Percentiles rank a stretch among this genome's conserved stretches.
phyloP scores from a whole-genome alignment of 2,888 invertebrate genomes.

The Cosmia trapezina region DNA sequence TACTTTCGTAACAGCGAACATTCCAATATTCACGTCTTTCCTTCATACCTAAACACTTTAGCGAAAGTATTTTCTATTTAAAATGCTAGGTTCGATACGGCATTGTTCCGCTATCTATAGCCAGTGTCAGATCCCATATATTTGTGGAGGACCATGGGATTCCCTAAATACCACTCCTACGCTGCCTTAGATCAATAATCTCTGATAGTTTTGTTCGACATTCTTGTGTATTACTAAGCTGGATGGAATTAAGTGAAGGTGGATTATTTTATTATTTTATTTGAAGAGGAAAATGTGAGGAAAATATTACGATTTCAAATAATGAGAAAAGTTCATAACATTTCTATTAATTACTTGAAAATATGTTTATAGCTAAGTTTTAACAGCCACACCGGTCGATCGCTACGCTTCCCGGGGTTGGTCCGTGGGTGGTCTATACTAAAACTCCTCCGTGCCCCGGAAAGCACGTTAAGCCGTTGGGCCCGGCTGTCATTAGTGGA shows the following conservation, averaged over 20 bases:
- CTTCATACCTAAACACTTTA: conserved; percentile 18
- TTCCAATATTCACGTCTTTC: conserved; percentile 9
- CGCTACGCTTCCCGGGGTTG: no score
- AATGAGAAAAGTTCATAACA: background rate
- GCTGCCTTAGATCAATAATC: conserved; percentile 56
- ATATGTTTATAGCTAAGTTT: no score
- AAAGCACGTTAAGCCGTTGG: no score
- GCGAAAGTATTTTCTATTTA: conserved; percentile 58
- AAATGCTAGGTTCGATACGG: conserved; percentile 52
- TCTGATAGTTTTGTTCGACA: conserved; percentile 63
- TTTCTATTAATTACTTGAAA: background rate
- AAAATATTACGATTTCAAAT: background rate
- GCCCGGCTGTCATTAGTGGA: no score
- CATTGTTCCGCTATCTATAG: conserved; percentile 58
- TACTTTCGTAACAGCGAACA: conserved; percentile 2
- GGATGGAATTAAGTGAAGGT: conserved; percentile 36
- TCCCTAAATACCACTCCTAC: conserved; percentile 59
- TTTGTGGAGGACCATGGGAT: conserved; percentile 55
- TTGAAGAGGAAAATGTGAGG: background rate
- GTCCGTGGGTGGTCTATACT: no score
- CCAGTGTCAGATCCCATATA: conserved; percentile 57
- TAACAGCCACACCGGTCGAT: no score
- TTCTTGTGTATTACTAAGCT: conserved; percentile 38
- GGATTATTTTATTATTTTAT: background rate
- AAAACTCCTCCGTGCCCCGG: no score